phyloP scores from a whole-genome alignment of 2,113 vertebrate species.

The Nerophis ophidion region DNA sequence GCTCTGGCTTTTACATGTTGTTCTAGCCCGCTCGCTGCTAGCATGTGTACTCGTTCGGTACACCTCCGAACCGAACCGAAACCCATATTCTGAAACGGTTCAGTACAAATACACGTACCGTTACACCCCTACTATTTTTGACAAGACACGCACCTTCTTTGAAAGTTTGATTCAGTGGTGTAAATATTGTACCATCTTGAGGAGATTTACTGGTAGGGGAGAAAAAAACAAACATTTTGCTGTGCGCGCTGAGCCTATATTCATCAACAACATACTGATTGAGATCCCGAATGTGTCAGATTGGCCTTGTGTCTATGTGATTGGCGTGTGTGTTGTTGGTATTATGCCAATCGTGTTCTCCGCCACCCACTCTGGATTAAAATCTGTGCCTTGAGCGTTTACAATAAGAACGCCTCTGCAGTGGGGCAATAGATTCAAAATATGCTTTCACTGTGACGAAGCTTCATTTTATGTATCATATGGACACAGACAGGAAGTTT shows the following conservation, averaged over 20 bases:
- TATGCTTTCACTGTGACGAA: background rate
- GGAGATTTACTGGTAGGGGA: too few species aligned
- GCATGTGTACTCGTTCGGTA: too few species aligned
- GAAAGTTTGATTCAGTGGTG: background rate
- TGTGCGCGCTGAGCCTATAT: constrained; percentile 14
- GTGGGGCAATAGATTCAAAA: background rate
- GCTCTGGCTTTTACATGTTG: too few species aligned
- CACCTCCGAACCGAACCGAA: too few species aligned
- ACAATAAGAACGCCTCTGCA: background rate
- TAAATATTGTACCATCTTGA: background rate
- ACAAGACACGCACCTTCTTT: background rate
- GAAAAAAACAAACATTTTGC: background rate
- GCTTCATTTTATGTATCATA: background rate
- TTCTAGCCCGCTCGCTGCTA: too few species aligned
- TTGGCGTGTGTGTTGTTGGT: constrained; percentile 30
- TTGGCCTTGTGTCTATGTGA: constrained; percentile 35
- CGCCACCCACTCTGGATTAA: constrained; percentile 27
- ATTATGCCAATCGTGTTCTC: constrained; percentile 30
- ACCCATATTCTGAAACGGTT: too few species aligned
- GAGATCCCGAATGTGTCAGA: constrained; percentile 42
- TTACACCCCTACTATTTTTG: too few species aligned
- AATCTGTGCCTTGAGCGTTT: constrained; percentile 17
- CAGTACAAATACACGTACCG: too few species aligned
- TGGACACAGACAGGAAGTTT: background rate
- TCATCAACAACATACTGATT: constrained; percentile 17